phyloP scores from a whole-genome alignment of 2,888 invertebrate genomes.

The Chrysolina americana region DNA sequence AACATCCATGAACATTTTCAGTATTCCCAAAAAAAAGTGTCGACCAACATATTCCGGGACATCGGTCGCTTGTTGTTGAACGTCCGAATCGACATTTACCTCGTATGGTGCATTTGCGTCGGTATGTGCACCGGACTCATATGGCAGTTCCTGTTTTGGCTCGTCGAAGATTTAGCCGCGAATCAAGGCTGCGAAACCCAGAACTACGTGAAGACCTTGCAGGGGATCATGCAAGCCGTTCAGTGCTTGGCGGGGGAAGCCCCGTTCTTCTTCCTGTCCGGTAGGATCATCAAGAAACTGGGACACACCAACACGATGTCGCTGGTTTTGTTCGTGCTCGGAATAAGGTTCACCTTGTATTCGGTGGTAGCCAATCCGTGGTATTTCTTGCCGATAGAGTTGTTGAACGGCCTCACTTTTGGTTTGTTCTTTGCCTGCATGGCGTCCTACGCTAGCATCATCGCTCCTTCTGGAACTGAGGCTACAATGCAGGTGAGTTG shows the following conservation, averaged over 20 bases:
- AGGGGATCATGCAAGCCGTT: slow-evolving; percentile 66
- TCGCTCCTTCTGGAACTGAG: slow-evolving; percentile 87
- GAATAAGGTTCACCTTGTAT: slow-evolving; percentile 86
- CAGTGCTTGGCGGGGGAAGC: slow-evolving; percentile 88
- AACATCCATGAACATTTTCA: slow-evolving; percentile 64
- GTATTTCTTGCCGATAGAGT: slow-evolving; percentile 88
- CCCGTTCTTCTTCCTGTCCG: slow-evolving; percentile 89
- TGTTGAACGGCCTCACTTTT: slow-evolving; percentile 89
- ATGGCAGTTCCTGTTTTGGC: slow-evolving; percentile 92
- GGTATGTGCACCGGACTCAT: slow-evolving; percentile 88
- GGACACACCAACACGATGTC: slow-evolving; percentile 90
- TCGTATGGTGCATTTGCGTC: slow-evolving; percentile 84
- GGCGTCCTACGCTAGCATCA: slow-evolving; percentile 89
- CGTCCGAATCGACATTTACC: slow-evolving; percentile 80
- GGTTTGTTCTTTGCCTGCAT: slow-evolving; percentile 91
- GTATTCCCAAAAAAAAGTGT: slow-evolving; percentile 77
- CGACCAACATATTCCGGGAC: slow-evolving; percentile 79
- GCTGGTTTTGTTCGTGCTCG: slow-evolving; percentile 84
- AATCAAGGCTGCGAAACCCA: slow-evolving; percentile 66
- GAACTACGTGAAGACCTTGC: slow-evolving; percentile 69
- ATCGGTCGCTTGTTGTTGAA: slow-evolving; percentile 78
- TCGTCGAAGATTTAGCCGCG: slow-evolving; percentile 81
- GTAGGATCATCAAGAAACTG: slow-evolving; percentile 82
- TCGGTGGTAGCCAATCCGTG: slow-evolving; percentile 86
- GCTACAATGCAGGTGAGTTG: slow-evolving; percentile 84